Percentiles rank a stretch among this genome's conserved stretches.
Conservation (phyloP, 2,797 vertebrate genomes). For the Hemitrygon akajei region DNA sequence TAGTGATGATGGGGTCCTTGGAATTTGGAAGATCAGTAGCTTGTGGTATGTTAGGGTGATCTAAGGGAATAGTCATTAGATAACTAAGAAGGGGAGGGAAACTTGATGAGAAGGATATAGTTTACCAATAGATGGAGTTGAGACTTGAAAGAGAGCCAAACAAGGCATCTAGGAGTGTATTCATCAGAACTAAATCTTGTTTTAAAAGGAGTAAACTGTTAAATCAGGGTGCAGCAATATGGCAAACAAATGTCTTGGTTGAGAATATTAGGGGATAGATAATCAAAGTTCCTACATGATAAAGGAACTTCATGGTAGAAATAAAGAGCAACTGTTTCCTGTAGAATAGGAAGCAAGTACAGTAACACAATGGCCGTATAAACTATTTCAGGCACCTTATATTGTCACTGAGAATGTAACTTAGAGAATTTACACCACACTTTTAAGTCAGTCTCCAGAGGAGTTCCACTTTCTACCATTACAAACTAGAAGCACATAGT, state of each 20-base stretch:
- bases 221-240: background rate
- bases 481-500: background rate
- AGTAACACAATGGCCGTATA: background rate
- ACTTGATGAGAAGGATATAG: too few species aligned
- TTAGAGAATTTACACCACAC: background rate
- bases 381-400: too few species aligned
- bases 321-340: background rate
- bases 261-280: background rate
- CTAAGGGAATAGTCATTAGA: too few species aligned
- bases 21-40: too few species aligned
- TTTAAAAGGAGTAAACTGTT: background rate
- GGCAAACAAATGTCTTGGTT: background rate
- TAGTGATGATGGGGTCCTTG: too few species aligned
- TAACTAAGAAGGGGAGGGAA: too few species aligned
- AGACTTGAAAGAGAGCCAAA: too few species aligned
- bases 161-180: background rate
- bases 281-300: background rate
- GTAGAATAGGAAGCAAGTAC: background rate
- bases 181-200: background rate
- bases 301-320: background rate
- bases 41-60: too few species aligned
- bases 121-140: too few species aligned
- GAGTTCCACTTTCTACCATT: background rate
- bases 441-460: background rate
- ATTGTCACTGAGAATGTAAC: background rate